These are phyloP conservation scores for Archaeoteleia sp. DNA, from an alignment of 2,888 invertebrate genomes.

Conservation along the genomic window DNA sequence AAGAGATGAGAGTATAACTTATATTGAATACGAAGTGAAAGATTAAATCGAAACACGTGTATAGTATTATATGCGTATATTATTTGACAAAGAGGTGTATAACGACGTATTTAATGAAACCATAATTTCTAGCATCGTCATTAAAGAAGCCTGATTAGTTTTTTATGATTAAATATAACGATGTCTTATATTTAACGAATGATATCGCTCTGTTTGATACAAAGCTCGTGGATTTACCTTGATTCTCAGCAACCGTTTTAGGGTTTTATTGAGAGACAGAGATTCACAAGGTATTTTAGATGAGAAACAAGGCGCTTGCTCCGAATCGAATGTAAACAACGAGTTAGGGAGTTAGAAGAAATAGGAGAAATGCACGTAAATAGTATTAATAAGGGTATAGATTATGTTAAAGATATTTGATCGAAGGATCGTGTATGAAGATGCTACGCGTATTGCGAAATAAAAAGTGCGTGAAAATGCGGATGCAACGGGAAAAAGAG, in stretches of 20 bases:
- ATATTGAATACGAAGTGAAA: no score
- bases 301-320: conserved; percentile 55
- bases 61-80: conserved; percentile 55
- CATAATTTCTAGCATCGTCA: conserved; percentile 58
- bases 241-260: conserved; percentile 50
- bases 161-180: conserved; percentile 58
- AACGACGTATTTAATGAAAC: conserved; percentile 54
- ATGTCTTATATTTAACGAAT: conserved; percentile 63
- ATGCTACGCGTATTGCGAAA: conserved; percentile 49
- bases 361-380: conserved; percentile 65
- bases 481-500: conserved; percentile 8
- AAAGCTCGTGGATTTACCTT: conserved; percentile 52
- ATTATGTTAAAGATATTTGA: conserved; percentile 58
- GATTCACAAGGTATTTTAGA: conserved; percentile 40
- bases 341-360: conserved; percentile 55
- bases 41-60: no score
- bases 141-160: conserved; percentile 65
- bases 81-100: conserved; percentile 62
- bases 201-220: conserved; percentile 60
- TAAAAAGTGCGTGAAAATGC: conserved; percentile 7
- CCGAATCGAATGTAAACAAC: conserved; percentile 60
- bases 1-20: conserved; percentile 59
- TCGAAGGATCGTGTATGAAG: conserved; percentile 60
- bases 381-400: conserved; percentile 65
- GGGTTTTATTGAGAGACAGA: conserved; percentile 25